A percentile compares a stretch with the other conserved stretches of the same genome.
Evolutionary conservation across 1,140 invertebrate genomes (phyloP).

Genomic region (Aphaenogaster rudis): DNA sequence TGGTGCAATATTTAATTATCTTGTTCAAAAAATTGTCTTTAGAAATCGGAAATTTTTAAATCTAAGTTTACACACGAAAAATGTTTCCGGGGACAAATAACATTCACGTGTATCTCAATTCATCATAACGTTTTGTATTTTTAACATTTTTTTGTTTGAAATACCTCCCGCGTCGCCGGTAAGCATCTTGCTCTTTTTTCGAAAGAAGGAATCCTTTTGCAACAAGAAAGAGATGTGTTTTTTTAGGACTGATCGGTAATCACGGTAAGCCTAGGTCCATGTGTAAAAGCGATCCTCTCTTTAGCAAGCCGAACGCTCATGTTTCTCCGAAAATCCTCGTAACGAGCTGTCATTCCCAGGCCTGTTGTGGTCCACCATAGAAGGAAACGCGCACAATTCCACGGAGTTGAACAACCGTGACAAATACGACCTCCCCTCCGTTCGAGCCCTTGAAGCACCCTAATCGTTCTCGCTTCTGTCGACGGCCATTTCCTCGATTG

Average conservation of each 20-base stretch:
- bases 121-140: not conserved
- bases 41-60: not conserved
- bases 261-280: not conserved
- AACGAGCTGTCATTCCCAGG: constrained; percentile 58
- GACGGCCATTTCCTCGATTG: constrained; percentile 43
- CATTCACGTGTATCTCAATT: not conserved
- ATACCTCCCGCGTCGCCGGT: not conserved
- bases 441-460: constrained; percentile 17
- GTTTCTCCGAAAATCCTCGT: constrained; percentile 56
- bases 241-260: not conserved
- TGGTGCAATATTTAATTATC: not conserved
- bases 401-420: constrained; percentile 39
- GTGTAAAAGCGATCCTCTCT: constrained; percentile 35
- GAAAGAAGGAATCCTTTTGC: not conserved
- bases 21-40: not conserved
- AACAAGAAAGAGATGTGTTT: constrained; percentile 32
- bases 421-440: constrained; percentile 28
- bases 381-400: constrained; percentile 28
- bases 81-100: not conserved
- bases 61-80: not conserved
- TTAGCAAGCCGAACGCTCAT: constrained; percentile 12
- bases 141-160: not conserved
- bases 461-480: constrained; percentile 35
- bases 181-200: not conserved
- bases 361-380: constrained; percentile 21